Percentiles rank a stretch among this genome's conserved stretches.
phyloP scores from a whole-genome alignment of 1,140 invertebrate species.

The Euura lappo region DNA sequence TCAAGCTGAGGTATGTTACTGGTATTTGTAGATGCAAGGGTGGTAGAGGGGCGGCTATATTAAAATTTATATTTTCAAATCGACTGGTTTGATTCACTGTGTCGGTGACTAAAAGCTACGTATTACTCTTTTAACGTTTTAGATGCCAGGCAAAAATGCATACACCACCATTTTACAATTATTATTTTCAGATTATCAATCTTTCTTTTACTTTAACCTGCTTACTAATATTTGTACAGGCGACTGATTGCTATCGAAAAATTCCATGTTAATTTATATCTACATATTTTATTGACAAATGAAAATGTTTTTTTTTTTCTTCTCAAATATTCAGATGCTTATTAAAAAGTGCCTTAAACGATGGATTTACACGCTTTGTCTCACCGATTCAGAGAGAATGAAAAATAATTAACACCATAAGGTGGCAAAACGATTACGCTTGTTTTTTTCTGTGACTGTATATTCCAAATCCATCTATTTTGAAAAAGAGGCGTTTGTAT shows the following conservation, averaged over 20 bases:
- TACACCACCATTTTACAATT: neutral
- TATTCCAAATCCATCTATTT: neutral
- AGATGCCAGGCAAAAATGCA: constrained; percentile 31
- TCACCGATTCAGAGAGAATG: neutral
- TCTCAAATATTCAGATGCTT: neutral
- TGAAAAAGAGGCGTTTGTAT: too few species aligned
- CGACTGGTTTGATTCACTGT: constrained; percentile 39
- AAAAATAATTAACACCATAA: neutral
- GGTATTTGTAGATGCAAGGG: constrained; percentile 10
- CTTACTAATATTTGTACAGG: neutral
- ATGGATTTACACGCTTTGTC: constrained; percentile 47
- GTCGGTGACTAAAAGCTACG: constrained; percentile 27
- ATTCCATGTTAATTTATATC: neutral
- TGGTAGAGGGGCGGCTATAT: constrained; percentile 8
- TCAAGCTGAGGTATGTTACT: neutral
- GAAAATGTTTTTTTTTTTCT: constrained; percentile 3
- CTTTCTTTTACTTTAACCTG: neutral
- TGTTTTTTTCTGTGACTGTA: too few species aligned
- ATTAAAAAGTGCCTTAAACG: constrained; percentile 28
- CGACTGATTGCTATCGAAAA: neutral
- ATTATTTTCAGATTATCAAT: neutral
- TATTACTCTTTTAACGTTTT: constrained; percentile 31
- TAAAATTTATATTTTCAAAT: constrained; percentile 20
- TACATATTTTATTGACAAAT: neutral
- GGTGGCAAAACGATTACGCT: too few species aligned